Percentiles rank a stretch among this genome's conserved stretches.
Conservation (phyloP, 2,888 invertebrate species). For the Megaustenia siamemsis region DNA sequence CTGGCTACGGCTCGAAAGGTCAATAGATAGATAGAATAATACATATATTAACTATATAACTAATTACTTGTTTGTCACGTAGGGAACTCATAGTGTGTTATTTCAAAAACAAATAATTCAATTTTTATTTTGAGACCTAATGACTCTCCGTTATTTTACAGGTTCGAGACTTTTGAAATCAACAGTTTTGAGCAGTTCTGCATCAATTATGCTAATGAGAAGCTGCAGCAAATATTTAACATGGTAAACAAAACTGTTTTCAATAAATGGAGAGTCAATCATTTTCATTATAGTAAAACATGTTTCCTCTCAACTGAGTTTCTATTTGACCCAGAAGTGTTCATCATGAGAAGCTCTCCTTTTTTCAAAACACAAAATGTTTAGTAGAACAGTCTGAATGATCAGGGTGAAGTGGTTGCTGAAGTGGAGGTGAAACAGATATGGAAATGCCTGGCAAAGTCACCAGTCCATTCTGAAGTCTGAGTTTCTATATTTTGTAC, state of each 20-base stretch:
- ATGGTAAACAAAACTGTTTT: slow-evolving; percentile 83
- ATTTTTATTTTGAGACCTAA: too few relatives aligned
- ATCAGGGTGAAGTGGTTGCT: background rate
- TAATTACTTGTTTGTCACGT: too few relatives aligned
- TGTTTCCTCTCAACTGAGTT: background rate
- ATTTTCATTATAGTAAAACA: background rate
- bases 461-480: too few relatives aligned
- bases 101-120: too few relatives aligned
- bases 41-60: too few relatives aligned
- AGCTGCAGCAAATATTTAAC: slow-evolving; percentile 98
- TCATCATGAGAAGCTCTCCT: background rate
- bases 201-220: slow-evolving; percentile 99
- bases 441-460: too few relatives aligned
- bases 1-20: too few relatives aligned
- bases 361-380: background rate
- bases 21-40: too few relatives aligned
- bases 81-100: too few relatives aligned
- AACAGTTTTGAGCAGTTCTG: slow-evolving; percentile 99
- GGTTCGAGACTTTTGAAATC: slow-evolving; percentile 80
- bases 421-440: background rate
- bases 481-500: too few relatives aligned
- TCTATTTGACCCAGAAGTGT: background rate
- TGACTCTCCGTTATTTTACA: slow-evolving; percentile 60
- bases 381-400: too few relatives aligned
- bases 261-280: background rate